phyloP scores from a whole-genome alignment of 1,140 invertebrate species.

The Zaprionus ghesquierei region DNA sequence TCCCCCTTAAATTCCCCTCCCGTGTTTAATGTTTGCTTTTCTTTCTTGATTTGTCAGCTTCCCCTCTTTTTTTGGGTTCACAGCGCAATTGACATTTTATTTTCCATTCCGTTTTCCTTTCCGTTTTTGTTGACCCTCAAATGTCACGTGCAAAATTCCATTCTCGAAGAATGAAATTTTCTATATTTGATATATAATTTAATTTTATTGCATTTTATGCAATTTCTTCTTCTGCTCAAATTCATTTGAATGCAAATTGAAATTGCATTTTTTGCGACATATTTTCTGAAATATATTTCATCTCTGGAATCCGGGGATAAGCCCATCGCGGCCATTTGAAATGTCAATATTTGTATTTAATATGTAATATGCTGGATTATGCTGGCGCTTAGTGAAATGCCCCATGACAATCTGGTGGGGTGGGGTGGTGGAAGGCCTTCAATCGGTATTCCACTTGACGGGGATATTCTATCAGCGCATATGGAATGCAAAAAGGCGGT shows the following conservation, averaged over 20 bases:
- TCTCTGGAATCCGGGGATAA: neutral
- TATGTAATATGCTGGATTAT: constrained; percentile 23
- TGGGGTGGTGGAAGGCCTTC: too few relatives aligned
- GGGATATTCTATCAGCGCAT: neutral
- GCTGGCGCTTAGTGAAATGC: neutral
- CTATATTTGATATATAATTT: constrained; percentile 22
- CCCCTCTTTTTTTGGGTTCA: constrained; percentile 10
- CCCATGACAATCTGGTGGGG: neutral
- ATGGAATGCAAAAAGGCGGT: neutral
- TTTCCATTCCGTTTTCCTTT: constrained; percentile 32
- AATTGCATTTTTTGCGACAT: constrained; percentile 16
- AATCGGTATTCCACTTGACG: neutral
- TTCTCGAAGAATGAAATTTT: neutral
- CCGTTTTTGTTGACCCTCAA: constrained; percentile 31
- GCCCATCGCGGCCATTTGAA: neutral
- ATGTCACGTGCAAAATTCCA: constrained; percentile 28
- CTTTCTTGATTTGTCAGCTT: constrained; percentile 23
- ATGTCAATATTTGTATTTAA: constrained; percentile 45
- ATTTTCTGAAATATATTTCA: constrained; percentile 19
- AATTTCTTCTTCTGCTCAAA: constrained; percentile 11
- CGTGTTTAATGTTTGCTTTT: constrained; percentile 13
- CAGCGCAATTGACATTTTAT: constrained; percentile 48
- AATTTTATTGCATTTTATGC: constrained; percentile 6
- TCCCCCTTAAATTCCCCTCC: neutral
- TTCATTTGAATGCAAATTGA: constrained; percentile 36